Evolutionary conservation across 2,888 invertebrate genomes (phyloP), one percentile per base, ranked within the genome.

Genomic region (Eristalis pertinax): DNA sequence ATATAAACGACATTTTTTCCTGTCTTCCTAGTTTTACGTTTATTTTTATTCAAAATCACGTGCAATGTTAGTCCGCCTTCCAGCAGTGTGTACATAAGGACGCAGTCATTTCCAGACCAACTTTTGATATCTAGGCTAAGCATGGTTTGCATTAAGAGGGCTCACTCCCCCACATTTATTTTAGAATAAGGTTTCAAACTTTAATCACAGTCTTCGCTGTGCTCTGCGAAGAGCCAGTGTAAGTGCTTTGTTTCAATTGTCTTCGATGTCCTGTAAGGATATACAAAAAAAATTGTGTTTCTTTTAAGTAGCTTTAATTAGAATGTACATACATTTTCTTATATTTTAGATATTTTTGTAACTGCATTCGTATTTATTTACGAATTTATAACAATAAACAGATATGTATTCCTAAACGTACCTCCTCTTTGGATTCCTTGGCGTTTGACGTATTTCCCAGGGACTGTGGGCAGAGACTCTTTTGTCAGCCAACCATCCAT

Each of bases 241-340:
- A 26, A 62, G 32, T 24, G 62, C 24, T 15, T n/a, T 69, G 62
- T 64, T 50, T 38, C 76, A 32, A 64, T 56, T 77, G 77, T 82
- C 65, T 70, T 79, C 77, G 60, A 73, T 77, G 43, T 86, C 85
- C 85, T 86, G 24, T 74, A 83, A 86, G 85, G 85, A 86, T 62
- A 19, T 29, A 5, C 32, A 32, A 32, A 32, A 32, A 50, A 38
- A 50, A 7, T 3, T 26, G 13, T 11, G 10, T 58, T 81, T 50
- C 43, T 24, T 35, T 15, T 56, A 58, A 35, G 24, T 72, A 75
- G 84, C 75, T 77, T 80, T 80, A 76, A 80, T 50, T 72, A 73
- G 50, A 38, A 19, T 60, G 26, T 11, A 60, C 26, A 26, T 11
- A 60, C 26, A 26, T 22, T 43, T 62, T 38, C 38, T 19, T 60